Evolutionary conservation across 1,140 invertebrate species (phyloP), one percentile per base, ranked within the genome.

Genomic region (Rhagoletis pomonella): DNA sequence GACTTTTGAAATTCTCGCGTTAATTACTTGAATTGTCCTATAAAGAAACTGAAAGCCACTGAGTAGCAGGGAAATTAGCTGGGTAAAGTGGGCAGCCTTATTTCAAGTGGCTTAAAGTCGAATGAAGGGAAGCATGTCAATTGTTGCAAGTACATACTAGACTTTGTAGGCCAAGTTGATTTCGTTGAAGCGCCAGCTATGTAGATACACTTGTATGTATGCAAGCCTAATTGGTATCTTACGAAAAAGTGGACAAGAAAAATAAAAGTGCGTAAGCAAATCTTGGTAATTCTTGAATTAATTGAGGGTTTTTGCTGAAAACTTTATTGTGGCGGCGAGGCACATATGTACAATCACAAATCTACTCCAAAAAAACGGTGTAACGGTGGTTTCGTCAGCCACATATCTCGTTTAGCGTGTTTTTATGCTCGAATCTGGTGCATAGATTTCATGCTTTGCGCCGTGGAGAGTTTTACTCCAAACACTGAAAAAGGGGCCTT

Each of bases 1-100:
- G 90, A 91, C 90, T 91, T 91, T 89, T 91, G 89, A 91, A 91
- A 89, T 91, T 90, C 91, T 90, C 90, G 90, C 89, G 90, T 90
- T 91, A 91, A 91, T 91, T 91, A 91, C 90, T 91, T 90, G 87
- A 90, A 91, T 90, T 91, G 90, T 90, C 88, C 88, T 88, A 88
- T 88, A 86, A 88, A 86, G 85, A 47, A 87, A 86, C 50, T 50
- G 73, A 55, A 58, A 55, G 73, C 47, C 73, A 10, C 73, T 17
- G 29, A 19, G 6, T 55, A 55, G 73, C 42, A 58, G 60, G 29
- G 85, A 42, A 7, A 19, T 86, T 44, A 12, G 44, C 10, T 47
- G 67, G 10, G 9, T 81, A 10, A 81, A 81, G 73, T 81, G 44
- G 73, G 73, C 9, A 81, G n/a, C 73, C 73, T 55, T 55, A 47